phyloP scores from a whole-genome alignment of 1,140 invertebrate genomes.

The Drosophila miranda region DNA sequence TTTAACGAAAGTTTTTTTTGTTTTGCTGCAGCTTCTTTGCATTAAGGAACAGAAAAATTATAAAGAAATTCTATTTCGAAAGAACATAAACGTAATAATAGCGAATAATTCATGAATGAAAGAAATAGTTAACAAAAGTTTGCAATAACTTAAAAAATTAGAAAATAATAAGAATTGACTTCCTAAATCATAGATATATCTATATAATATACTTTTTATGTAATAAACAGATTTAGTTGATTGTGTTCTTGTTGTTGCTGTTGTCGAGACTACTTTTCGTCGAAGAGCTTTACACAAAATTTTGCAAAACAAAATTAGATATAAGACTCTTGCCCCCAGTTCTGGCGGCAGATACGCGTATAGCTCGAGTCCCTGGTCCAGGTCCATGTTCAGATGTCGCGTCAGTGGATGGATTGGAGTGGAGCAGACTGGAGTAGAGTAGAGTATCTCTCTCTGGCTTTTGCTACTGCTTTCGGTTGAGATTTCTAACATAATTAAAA shows the following conservation, averaged over 20 bases:
- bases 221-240: conserved; percentile 45
- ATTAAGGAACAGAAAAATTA: conserved; percentile 73
- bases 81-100: conserved; percentile 64
- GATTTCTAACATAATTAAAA: conserved; percentile 78
- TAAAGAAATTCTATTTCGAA: conserved; percentile 75
- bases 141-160: conserved; percentile 45
- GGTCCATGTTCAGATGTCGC: conserved; percentile 13
- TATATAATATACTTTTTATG: conserved; percentile 23
- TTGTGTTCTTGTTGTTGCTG: conserved; percentile 11
- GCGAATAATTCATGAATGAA: conserved; percentile 50
- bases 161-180: conserved; percentile 53
- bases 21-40: conserved; percentile 69
- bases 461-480: conserved; percentile 66
- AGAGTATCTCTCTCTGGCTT: conserved; percentile 12
- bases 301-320: conserved; percentile 70
- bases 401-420: conserved; percentile 20
- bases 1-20: conserved; percentile 56
- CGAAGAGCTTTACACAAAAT: conserved; percentile 57
- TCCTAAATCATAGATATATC: conserved; percentile 41
- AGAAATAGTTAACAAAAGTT: conserved; percentile 46
- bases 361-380: neutral
- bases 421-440: no score
- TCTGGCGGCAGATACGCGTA: conserved; percentile 35
- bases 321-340: conserved; percentile 52
- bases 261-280: neutral